These are phyloP conservation scores for Sciurus carolinensis DNA, from an alignment of 2,797 vertebrate species.

Conservation along the genomic window DNA sequence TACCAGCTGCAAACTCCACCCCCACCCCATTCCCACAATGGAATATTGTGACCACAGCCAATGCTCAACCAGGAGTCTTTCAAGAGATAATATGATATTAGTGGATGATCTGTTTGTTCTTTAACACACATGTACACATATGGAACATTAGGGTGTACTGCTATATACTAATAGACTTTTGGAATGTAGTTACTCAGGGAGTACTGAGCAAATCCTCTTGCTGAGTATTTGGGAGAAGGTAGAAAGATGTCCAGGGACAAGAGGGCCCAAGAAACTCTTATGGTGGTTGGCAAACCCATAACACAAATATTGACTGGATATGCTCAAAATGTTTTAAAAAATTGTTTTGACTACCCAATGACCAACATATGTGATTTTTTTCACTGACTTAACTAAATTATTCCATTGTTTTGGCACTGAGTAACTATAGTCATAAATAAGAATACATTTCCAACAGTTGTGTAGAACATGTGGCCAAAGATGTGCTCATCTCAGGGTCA, in stretches of 20 bases:
- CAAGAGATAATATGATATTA: background rate
- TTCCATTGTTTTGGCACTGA: background rate
- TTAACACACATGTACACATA: background rate
- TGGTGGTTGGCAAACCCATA: background rate
- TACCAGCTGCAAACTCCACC: conserved; percentile 32
- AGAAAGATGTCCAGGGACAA: background rate
- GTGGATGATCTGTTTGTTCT: background rate
- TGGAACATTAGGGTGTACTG: background rate
- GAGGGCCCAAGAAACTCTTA: background rate
- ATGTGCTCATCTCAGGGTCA: background rate
- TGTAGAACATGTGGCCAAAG: background rate
- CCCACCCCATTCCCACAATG: background rate
- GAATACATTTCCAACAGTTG: conserved; percentile 35
- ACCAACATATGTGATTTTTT: background rate
- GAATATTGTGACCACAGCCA: conserved; percentile 17
- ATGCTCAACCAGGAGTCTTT: background rate
- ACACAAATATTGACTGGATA: background rate
- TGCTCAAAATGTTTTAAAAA: background rate
- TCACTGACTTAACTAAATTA: conserved; percentile 43
- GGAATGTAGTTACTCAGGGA: background rate
- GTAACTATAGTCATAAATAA: conserved; percentile 29
- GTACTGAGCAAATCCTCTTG: background rate
- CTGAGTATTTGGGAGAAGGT: background rate
- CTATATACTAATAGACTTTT: background rate
- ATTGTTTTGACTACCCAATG: background rate